phyloP scores from a whole-genome alignment of 2,888 invertebrate species.

The Caenorhabditis wallacei region DNA sequence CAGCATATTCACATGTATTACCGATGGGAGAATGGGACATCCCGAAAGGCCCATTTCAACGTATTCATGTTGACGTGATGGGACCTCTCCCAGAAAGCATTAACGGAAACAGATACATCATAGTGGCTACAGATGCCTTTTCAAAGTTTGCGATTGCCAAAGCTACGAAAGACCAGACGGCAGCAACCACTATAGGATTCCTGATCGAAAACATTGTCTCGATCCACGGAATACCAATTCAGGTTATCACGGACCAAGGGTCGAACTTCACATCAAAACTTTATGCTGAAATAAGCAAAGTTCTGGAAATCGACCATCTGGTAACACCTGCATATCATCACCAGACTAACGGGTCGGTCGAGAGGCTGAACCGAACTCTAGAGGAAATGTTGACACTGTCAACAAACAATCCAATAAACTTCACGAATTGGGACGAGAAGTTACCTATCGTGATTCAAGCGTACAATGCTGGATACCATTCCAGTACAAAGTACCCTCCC shows the following conservation, averaged over 20 bases:
- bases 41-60: neutral
- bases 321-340: conserved; percentile 52
- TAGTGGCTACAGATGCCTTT: conserved; percentile 34
- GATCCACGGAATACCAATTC: conserved; percentile 26
- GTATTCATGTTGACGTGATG: conserved; percentile 53
- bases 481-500: no score
- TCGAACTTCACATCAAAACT: neutral
- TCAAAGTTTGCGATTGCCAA: conserved; percentile 32
- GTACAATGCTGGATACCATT: conserved; percentile 47
- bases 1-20: neutral
- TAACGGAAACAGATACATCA: conserved; percentile 36
- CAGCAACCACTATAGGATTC: neutral
- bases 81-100: conserved; percentile 56
- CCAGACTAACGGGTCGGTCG: conserved; percentile 58
- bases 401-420: conserved; percentile 30
- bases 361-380: conserved; percentile 54
- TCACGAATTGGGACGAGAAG: conserved; percentile 42
- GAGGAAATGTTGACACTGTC: conserved; percentile 38
- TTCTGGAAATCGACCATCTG: neutral
- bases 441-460: conserved; percentile 48
- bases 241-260: neutral
- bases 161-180: neutral
- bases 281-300: neutral
- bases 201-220: conserved; percentile 23
- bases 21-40: neutral